Conservation (phyloP, 2,888 invertebrate genomes). For the Stenchaetothrips biformis region DNA sequence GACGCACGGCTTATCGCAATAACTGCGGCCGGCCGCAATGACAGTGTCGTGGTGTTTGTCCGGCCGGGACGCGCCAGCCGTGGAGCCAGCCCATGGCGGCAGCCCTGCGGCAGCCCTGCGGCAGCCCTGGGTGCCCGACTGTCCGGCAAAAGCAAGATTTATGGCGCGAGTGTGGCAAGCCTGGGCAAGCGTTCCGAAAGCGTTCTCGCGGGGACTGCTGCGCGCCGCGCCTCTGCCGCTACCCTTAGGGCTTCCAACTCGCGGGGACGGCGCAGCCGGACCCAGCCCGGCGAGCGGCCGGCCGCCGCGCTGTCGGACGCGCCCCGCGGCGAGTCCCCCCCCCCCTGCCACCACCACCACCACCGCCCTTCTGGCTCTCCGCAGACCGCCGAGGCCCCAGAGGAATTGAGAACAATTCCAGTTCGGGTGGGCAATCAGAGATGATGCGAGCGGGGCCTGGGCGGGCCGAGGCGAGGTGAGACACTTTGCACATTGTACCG, state of each 20-base stretch:
- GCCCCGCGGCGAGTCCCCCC: neutral
- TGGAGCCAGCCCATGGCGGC: neutral
- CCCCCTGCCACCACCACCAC: neutral
- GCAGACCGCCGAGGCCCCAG: neutral
- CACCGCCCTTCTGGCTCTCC: neutral
- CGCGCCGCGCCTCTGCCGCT: neutral
- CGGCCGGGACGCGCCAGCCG: too few relatives aligned
- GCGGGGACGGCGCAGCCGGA: neutral
- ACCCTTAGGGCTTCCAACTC: neutral
- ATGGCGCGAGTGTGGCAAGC: constrained; percentile 17
- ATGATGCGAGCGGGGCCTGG: neutral
- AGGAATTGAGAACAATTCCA: constrained; percentile 23
- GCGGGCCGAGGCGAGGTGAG: neutral
- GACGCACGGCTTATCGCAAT: neutral
- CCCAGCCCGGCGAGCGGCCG: neutral
- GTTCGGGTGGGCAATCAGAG: neutral
- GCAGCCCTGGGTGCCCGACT: neutral
- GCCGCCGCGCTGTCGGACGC: neutral
- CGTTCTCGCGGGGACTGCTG: neutral
- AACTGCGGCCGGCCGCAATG: neutral
- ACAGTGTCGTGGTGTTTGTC: too few relatives aligned
- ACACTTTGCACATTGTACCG: too few relatives aligned
- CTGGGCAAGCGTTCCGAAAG: constrained; percentile 20
- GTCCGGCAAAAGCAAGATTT: constrained; percentile 21
- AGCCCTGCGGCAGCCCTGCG: neutral